phyloP scores from a whole-genome alignment of 1,140 invertebrate species.

The Pachyrhynchus sulphureomaculatus region DNA sequence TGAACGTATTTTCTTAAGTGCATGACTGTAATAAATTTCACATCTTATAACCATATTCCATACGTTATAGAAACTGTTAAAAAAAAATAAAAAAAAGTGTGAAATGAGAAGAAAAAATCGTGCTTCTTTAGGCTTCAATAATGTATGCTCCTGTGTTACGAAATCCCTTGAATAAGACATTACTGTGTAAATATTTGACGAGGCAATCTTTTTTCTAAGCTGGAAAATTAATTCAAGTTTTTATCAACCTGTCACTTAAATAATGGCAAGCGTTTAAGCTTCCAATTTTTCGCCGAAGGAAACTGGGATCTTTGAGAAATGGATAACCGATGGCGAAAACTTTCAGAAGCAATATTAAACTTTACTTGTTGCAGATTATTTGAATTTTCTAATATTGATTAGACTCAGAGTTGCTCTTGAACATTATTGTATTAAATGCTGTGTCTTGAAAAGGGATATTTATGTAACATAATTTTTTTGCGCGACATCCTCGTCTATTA shows the following conservation, averaged over 20 bases:
- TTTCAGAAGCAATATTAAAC: neutral
- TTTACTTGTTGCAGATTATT: neutral
- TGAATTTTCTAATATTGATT: neutral
- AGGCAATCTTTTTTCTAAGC: conserved; percentile 14
- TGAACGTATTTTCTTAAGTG: too few species aligned
- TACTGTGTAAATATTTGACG: conserved; percentile 17
- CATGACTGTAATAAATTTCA: too few species aligned
- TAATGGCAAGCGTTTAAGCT: neutral
- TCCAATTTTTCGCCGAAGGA: neutral
- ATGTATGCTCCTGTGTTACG: neutral
- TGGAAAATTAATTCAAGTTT: conserved; percentile 23
- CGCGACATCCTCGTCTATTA: too few species aligned
- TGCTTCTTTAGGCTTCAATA: neutral
- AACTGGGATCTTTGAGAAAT: conserved; percentile 6
- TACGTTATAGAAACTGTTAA: too few species aligned
- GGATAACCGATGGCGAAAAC: conserved; percentile 7
- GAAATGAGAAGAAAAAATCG: neutral
- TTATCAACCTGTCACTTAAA: conserved; percentile 22
- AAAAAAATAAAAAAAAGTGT: too few species aligned
- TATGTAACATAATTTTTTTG: too few species aligned
- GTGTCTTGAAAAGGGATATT: neutral
- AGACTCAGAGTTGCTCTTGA: too few species aligned
- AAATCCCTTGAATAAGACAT: neutral
- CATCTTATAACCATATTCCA: too few species aligned
- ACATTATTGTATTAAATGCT: too few species aligned